Evolutionary conservation across 1,140 invertebrate genomes (phyloP).

Genomic region (Conopomorpha cramerella): DNA sequence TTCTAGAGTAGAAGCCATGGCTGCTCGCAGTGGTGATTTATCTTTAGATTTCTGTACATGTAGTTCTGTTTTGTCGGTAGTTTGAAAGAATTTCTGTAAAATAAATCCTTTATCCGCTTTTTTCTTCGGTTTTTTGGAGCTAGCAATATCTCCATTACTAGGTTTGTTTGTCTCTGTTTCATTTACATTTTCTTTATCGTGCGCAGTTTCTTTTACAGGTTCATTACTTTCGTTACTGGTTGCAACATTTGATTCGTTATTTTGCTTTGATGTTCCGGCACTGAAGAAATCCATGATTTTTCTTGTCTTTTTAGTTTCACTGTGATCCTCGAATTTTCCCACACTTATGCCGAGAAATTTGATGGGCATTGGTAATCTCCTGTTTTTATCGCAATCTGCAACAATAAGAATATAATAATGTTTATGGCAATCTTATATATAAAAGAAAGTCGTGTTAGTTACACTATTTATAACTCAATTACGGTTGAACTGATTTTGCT

Average conservation of each 20-base stretch:
- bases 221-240: constrained; percentile 7
- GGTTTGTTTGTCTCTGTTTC: constrained; percentile 19
- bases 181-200: constrained; percentile 14
- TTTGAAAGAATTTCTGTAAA: constrained; percentile 1
- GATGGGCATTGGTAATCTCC: constrained; percentile 62
- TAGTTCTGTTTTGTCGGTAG: not conserved
- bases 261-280: constrained; percentile 27
- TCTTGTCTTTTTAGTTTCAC: constrained; percentile 59
- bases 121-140: constrained; percentile 5
- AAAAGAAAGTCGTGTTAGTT: too few species aligned
- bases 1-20: constrained; percentile 23
- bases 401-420: constrained; percentile 8
- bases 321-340: constrained; percentile 74
- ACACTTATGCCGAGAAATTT: constrained; percentile 76
- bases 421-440: too few species aligned
- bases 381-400: constrained; percentile 35
- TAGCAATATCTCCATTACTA: constrained; percentile 30
- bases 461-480: too few species aligned
- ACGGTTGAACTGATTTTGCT: too few species aligned
- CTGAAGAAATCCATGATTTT: constrained; percentile 67
- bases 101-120: constrained; percentile 3
- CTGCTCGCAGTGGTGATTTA: constrained; percentile 2
- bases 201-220: constrained; percentile 5
- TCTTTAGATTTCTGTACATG: not conserved
- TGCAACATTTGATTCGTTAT: too few species aligned